Conservation (phyloP, 2,113 vertebrate genomes). For the Platichthys flesus region DNA sequence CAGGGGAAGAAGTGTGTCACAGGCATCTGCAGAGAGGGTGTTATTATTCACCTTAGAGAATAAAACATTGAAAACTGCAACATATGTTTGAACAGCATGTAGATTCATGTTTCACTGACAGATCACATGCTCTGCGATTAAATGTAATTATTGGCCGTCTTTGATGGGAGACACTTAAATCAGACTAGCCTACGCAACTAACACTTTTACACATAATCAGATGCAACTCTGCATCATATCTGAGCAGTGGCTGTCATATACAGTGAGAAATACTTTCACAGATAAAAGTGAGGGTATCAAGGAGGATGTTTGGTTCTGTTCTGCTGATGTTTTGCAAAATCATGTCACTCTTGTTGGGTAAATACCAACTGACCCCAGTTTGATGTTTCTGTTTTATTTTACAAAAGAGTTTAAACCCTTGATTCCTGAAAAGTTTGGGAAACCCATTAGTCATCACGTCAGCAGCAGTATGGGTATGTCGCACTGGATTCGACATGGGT, state of each 20-base stretch:
- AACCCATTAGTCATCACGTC: background rate
- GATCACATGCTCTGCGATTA: background rate
- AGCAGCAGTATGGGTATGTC: constrained; percentile 2
- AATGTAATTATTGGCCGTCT: constrained; percentile 8
- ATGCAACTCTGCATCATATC: constrained; percentile 19
- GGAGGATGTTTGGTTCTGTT: background rate
- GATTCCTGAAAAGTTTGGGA: background rate
- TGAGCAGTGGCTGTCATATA: background rate
- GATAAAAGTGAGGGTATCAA: background rate
- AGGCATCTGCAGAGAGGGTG: background rate
- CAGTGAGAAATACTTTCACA: background rate
- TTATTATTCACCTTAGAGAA: background rate
- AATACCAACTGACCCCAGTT: background rate
- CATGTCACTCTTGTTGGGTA: background rate
- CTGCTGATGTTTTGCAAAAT: constrained; percentile 14
- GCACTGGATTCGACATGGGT: constrained; percentile 6
- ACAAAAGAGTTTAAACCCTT: background rate
- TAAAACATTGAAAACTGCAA: background rate
- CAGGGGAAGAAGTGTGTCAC: background rate
- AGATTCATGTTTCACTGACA: background rate
- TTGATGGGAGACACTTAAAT: constrained; percentile 18
- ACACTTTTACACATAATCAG: constrained; percentile 6
- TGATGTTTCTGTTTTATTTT: background rate
- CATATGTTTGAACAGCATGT: background rate
- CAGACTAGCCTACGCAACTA: background rate